A percentile compares a stretch with the other conserved stretches of the same genome.
Conservation (phyloP, 2,797 vertebrate genomes). For the Limosa lapponica region DNA sequence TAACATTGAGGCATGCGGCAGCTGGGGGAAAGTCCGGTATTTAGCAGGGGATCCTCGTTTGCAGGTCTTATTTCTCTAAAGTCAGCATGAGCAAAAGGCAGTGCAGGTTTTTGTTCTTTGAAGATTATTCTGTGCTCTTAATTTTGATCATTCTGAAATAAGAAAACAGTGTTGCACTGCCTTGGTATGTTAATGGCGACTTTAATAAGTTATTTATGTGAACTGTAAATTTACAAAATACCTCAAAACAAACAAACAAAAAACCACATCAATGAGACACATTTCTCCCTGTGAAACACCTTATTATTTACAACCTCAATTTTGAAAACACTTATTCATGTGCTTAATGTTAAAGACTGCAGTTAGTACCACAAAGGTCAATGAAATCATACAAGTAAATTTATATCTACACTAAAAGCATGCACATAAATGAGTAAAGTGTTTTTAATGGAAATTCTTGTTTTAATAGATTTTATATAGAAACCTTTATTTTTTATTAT, state of each 20-base stretch:
- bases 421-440: neutral
- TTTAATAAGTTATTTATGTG: slow-evolving; percentile 39
- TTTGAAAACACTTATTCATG: slow-evolving; percentile 23
- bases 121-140: neutral
- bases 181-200: slow-evolving; percentile 8
- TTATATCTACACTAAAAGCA: neutral
- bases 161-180: slow-evolving; percentile 27
- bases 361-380: slow-evolving; percentile 38
- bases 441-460: neutral
- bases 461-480: neutral
- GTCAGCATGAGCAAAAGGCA: neutral
- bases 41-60: neutral
- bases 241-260: slow-evolving; percentile 61
- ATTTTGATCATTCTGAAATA: slow-evolving; percentile 35
- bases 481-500: neutral
- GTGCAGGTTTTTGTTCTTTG: neutral
- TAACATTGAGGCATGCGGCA: neutral
- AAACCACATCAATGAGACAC: slow-evolving; percentile 33
- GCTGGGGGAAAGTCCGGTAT: neutral
- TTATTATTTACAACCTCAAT: slow-evolving; percentile 39
- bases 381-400: neutral
- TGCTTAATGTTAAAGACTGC: neutral
- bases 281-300: slow-evolving; percentile 22
- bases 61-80: neutral
- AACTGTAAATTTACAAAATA: slow-evolving; percentile 37